Conservation (phyloP, 2,797 vertebrate genomes). For the Acridotheres tristis region DNA sequence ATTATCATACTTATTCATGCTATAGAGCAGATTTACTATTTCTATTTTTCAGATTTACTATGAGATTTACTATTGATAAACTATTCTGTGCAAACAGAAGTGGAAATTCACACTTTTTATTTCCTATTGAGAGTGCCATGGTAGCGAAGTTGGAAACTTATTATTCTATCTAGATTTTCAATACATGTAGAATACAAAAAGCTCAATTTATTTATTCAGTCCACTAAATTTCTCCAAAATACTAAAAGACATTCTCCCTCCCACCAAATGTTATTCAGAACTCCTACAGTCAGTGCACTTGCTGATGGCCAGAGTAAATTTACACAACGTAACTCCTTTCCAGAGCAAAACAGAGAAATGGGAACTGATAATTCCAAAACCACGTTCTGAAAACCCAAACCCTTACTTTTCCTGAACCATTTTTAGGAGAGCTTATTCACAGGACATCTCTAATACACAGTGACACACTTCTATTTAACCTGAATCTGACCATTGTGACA, state of each 20-base stretch:
- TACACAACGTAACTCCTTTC: neutral
- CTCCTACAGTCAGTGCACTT: accelerated
- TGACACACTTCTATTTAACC: neutral
- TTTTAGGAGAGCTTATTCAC: neutral
- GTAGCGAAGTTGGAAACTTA: neutral
- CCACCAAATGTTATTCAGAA: neutral
- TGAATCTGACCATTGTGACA: neutral
- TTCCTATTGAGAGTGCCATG: neutral
- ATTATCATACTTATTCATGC: neutral
- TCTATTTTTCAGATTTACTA: neutral
- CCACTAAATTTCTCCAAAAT: neutral
- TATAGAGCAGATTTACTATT: neutral
- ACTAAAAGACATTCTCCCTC: neutral
- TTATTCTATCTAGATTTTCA: neutral
- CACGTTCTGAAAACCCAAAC: neutral
- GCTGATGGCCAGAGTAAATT: neutral
- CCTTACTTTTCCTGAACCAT: neutral
- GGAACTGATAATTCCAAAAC: neutral
- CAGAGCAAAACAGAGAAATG: neutral
- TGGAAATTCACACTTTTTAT: neutral
- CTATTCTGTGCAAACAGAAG: neutral
- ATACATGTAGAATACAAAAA: neutral
- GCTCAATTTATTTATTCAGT: neutral
- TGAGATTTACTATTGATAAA: neutral
- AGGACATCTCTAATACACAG: neutral